These are phyloP conservation scores for Protophormia terraenovae DNA, from an alignment of 2,888 invertebrate genomes.

Conservation along the genomic window DNA sequence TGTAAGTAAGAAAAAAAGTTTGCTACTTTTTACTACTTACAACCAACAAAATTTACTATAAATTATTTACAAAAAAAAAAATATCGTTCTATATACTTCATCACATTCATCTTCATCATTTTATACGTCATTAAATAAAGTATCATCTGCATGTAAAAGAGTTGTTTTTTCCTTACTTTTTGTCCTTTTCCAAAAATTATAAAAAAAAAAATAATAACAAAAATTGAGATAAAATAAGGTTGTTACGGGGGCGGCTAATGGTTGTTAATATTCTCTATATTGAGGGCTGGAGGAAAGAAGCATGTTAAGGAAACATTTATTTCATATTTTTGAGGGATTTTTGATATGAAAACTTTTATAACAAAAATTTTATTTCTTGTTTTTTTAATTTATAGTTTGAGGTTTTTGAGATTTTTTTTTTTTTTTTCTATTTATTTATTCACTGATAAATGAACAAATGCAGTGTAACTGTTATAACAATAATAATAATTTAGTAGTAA, in stretches of 20 bases:
- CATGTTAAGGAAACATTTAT: conserved; percentile 30
- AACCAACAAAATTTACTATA: conserved; percentile 7
- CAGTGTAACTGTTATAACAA: conserved; percentile 36
- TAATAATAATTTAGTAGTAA: conserved; percentile 42
- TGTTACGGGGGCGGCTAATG: neutral
- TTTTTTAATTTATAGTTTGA: conserved; percentile 16
- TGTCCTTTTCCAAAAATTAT: neutral
- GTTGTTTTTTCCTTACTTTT: neutral
- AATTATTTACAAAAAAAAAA: neutral
- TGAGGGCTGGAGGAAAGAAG: no score
- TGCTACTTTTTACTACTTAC: neutral
- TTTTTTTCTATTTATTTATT: neutral
- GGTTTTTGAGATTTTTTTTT: neutral
- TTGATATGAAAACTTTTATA: conserved; percentile 44
- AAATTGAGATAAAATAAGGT: neutral
- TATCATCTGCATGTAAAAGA: conserved; percentile 32
- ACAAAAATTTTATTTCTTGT: neutral
- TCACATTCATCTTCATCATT: conserved; percentile 67
- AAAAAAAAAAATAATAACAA: neutral
- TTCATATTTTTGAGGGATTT: conserved; percentile 6
- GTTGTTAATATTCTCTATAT: neutral
- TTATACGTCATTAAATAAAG: conserved; percentile 64
- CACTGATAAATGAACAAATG: conserved; percentile 9
- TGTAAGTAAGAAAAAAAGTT: neutral
- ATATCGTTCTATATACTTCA: neutral